These are phyloP conservation scores for Dasypolia templi DNA, from an alignment of 2,888 invertebrate species.

Conservation along the genomic window DNA sequence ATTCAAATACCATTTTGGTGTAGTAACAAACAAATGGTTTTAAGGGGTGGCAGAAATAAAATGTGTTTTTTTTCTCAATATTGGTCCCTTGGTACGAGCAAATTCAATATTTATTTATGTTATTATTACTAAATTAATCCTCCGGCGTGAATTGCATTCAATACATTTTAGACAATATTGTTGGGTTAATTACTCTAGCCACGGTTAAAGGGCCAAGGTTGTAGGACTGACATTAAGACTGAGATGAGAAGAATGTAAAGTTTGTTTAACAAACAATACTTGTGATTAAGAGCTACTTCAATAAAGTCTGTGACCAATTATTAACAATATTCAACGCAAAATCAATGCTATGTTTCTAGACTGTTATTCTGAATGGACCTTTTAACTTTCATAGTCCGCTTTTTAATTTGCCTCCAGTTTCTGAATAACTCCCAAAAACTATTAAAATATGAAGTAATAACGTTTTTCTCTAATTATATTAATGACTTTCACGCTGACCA, in stretches of 20 bases:
- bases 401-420: neutral
- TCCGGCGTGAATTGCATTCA: conserved; percentile 8
- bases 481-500: conserved; percentile 21
- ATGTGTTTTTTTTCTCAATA: conserved; percentile 13
- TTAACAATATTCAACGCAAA: too few relatives aligned
- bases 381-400: too few relatives aligned
- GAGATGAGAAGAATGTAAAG: too few relatives aligned
- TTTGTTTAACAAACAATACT: too few relatives aligned
- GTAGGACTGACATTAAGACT: conserved; percentile 1
- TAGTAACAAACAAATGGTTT: neutral
- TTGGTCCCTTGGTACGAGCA: neutral
- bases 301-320: too few relatives aligned
- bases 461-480: conserved; percentile 6
- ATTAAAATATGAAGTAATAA: neutral
- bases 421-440: neutral
- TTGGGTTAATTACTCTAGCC: neutral
- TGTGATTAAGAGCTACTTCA: too few relatives aligned
- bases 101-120: conserved; percentile 34
- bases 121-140: conserved; percentile 17
- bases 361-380: too few relatives aligned
- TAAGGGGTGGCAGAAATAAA: conserved; percentile 4
- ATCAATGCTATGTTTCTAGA: too few relatives aligned
- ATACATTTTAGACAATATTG: neutral
- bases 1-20: conserved; percentile 31
- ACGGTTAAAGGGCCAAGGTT: neutral